These are phyloP conservation scores for Zelostemma sp. DNA, from an alignment of 1,140 invertebrate genomes.

Conservation along the genomic window DNA sequence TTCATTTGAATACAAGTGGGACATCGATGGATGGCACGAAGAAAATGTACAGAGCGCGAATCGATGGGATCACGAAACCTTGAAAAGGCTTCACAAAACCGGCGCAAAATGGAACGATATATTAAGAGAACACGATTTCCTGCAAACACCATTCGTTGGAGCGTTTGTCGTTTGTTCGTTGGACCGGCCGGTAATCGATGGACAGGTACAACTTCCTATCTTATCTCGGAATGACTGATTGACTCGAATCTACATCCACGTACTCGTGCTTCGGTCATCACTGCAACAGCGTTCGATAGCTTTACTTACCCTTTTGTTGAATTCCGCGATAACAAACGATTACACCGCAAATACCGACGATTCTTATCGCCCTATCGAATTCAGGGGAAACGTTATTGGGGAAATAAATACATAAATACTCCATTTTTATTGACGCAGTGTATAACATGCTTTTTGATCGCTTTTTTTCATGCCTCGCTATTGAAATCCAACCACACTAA, in stretches of 20 bases:
- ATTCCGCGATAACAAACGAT: not conserved
- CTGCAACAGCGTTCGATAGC: constrained; percentile 7
- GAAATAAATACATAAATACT: too few relatives aligned
- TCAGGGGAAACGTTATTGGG: too few relatives aligned
- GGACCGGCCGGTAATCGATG: constrained; percentile 5
- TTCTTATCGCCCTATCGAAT: too few relatives aligned
- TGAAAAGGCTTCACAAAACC: too few relatives aligned
- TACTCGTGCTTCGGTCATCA: constrained; percentile 4
- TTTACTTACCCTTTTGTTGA: constrained; percentile 3
- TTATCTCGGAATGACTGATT: constrained; percentile 29
- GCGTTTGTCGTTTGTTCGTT: constrained; percentile 7
- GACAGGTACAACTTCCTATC: constrained; percentile 24
- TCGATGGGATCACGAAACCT: too few relatives aligned
- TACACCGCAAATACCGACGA: not conserved
- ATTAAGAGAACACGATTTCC: not conserved
- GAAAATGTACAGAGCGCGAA: too few relatives aligned
- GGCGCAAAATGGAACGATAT: not conserved
- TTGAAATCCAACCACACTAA: too few relatives aligned
- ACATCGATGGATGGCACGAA: too few relatives aligned
- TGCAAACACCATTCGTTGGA: not conserved
- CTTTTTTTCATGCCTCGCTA: too few relatives aligned
- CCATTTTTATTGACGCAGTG: too few relatives aligned
- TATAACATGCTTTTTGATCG: too few relatives aligned
- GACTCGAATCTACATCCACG: constrained; percentile 22
- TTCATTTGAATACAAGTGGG: too few relatives aligned